Evolutionary conservation across 2,888 invertebrate genomes (phyloP), one percentile per base, ranked within the genome.

Genomic region (Helleia helle): DNA sequence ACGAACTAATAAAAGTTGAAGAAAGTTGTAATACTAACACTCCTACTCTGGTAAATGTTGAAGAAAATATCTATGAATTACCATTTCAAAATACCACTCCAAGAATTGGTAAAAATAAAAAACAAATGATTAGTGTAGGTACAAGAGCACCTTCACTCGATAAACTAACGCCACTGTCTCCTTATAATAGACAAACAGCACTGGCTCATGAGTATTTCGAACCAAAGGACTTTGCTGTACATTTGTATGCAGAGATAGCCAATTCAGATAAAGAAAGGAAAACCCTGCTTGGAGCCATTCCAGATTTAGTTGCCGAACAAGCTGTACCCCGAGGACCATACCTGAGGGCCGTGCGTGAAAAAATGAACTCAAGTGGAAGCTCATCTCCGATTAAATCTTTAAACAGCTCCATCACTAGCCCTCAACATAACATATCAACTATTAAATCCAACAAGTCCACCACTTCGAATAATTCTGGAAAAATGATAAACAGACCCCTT

Each of bases 1-100:
- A 92, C 56, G 92, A 91, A 64, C 84, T 91, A 38, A 90, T 92
- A 36, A 91, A 91, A 60, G 87, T 91, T 2, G 90, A 91, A 56
- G 90, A 91, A 54, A 88, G 86, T 47, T 88, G 88, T 52, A 87
- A 87, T 47, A 80, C 83, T 43, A 87, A 87, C 50, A 49, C 53
- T 3, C 62, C 64, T 0, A 56, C 49, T 13, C 5, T 49, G 11
- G 15, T 43, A 5, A 59, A 56, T 15, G 47, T 49, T 0, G 72
- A 73, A 13, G 90, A 89, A 46, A 90, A 90, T 58, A 84, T 91
- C 45, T 90, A 90, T 50, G 90, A 90, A 47, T 65, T 89, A 22
- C 89, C 90, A 4, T 86, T 80, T 44, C 81, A 84, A 51, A 79
- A 77, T 40, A 79, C 80, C 12, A 56, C 66, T 2, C 70, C 70